phyloP scores from a whole-genome alignment of 2,113 vertebrate species.

The Catharus minimus region DNA sequence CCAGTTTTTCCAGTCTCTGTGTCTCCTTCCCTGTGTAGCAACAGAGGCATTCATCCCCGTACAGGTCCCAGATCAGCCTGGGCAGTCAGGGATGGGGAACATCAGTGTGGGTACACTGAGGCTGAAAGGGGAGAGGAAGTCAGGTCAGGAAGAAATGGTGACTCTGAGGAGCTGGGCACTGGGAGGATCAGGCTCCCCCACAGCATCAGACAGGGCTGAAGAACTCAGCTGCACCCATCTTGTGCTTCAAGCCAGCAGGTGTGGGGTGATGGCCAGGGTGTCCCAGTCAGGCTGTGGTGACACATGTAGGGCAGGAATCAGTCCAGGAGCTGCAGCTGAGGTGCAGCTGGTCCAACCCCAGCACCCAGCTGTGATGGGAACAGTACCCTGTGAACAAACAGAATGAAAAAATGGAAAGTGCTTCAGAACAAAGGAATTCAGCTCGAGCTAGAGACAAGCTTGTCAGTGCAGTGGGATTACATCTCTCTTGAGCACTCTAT shows the following conservation, averaged over 20 bases:
- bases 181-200: background rate
- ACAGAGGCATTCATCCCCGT: accelerated
- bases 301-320: accelerated
- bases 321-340: background rate
- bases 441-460: background rate
- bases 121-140: background rate
- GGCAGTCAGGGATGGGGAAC: background rate
- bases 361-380: accelerated
- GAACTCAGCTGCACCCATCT: background rate
- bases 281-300: background rate
- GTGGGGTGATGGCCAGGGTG: background rate
- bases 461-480: background rate
- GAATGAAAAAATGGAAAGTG: background rate
- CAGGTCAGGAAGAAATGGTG: background rate
- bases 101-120: background rate
- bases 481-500: background rate
- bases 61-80: background rate
- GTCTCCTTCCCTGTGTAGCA: background rate
- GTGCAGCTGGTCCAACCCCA: background rate
- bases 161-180: background rate
- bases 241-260: background rate
- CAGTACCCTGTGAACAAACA: accelerated
- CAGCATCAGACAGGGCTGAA: background rate
- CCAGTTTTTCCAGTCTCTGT: background rate
- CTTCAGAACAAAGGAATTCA: background rate